phyloP scores from a whole-genome alignment of 2,888 invertebrate genomes.

The Dysmachus trigonus region DNA sequence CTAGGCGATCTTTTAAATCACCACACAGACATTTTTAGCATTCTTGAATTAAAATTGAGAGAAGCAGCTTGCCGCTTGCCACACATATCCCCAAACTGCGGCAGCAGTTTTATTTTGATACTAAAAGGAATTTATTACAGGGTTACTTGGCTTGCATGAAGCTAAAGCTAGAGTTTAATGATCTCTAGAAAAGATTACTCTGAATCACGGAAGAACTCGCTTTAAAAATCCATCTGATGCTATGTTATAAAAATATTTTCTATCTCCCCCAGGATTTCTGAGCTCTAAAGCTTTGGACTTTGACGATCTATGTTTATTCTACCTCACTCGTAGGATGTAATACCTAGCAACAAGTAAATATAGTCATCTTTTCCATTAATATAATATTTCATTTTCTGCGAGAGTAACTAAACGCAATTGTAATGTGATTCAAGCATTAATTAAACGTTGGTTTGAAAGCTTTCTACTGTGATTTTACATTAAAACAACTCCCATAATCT shows the following conservation, averaged over 20 bases:
- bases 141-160: neutral
- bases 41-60: neutral
- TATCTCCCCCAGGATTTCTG: neutral
- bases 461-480: neutral
- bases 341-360: neutral
- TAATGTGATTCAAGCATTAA: neutral
- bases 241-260: neutral
- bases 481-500: neutral
- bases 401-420: neutral
- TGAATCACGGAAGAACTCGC: neutral
- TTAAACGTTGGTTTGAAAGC: neutral
- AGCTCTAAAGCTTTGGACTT: neutral
- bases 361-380: neutral
- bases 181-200: neutral
- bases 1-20: neutral
- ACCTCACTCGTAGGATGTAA: neutral
- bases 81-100: neutral
- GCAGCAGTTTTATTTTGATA: slow-evolving; percentile 8
- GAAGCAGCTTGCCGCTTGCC: neutral
- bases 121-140: slow-evolving; percentile 19
- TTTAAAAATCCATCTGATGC: neutral
- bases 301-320: neutral
- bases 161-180: neutral
- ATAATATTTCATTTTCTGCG: neutral
- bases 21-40: neutral